Evolutionary conservation across 2,113 vertebrate genomes (phyloP).

Genomic region (Harpagus bidentatus): DNA sequence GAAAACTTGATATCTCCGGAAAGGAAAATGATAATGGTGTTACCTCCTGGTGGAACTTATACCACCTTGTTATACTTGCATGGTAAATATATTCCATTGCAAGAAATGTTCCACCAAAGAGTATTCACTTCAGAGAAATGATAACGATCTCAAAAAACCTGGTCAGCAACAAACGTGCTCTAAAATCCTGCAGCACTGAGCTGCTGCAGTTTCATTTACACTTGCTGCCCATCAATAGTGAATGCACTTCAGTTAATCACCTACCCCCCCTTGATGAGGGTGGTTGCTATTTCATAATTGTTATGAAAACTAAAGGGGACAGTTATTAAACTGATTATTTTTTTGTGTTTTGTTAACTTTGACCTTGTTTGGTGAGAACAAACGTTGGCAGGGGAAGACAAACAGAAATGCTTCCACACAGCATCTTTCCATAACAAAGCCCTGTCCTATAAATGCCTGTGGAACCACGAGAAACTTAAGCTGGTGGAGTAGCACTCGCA

Average conservation of each 20-base stretch:
- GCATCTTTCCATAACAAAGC: slow-evolving; percentile 67
- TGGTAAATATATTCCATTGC: background rate
- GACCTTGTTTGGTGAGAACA: background rate
- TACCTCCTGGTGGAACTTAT: background rate
- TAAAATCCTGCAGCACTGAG: background rate
- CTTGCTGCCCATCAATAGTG: slow-evolving; percentile 5
- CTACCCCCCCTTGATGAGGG: background rate
- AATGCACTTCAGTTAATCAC: background rate
- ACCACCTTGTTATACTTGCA: background rate
- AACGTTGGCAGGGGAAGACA: slow-evolving; percentile 1
- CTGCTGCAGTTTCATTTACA: slow-evolving; percentile 34
- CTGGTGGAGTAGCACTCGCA: slow-evolving; percentile 59
- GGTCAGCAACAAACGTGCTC: background rate
- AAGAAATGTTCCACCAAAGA: background rate
- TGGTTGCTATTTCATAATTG: background rate
- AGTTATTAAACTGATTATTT: background rate
- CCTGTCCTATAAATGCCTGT: slow-evolving; percentile 70
- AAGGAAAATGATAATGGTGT: background rate
- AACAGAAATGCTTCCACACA: slow-evolving; percentile 55
- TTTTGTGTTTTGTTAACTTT: background rate
- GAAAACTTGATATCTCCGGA: background rate
- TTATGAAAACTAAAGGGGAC: background rate
- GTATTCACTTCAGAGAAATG: background rate
- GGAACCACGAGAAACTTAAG: slow-evolving; percentile 79
- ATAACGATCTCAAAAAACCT: background rate